Evolutionary conservation across 2,113 vertebrate species (phyloP).

Genomic region (Siniperca chuatsi): DNA sequence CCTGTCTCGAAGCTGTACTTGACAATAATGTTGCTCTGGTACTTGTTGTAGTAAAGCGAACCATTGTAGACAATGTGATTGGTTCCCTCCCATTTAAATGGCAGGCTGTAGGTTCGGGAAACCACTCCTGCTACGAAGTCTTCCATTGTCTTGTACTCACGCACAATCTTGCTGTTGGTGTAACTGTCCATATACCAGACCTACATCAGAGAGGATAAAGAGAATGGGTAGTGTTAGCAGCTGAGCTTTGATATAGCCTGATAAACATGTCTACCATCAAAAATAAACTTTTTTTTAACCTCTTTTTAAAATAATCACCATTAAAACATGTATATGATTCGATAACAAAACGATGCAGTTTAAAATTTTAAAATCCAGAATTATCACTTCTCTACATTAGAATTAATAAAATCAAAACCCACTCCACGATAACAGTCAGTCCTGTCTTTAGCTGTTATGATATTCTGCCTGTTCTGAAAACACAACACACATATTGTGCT

Average conservation of each 20-base stretch:
- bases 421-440: background rate
- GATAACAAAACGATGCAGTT: background rate
- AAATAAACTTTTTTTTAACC: background rate
- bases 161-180: conserved; percentile 98
- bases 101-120: conserved; percentile 96
- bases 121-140: conserved; percentile 94
- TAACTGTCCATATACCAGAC: conserved; percentile 99
- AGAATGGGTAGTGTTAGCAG: background rate
- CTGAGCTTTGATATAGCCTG: background rate
- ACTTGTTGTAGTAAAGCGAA: conserved; percentile 98
- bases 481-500: conserved; percentile 16
- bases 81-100: conserved; percentile 98
- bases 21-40: conserved; percentile 98
- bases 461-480: conserved; percentile 8
- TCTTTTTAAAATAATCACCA: background rate
- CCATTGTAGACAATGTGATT: conserved; percentile 98
- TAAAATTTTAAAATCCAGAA: background rate
- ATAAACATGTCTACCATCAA: background rate
- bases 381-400: background rate
- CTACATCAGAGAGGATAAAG: conserved; percentile 75
- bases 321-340: background rate
- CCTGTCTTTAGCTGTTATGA: conserved; percentile 1
- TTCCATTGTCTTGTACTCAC: conserved; percentile 93
- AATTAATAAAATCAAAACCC: background rate
- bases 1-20: conserved; percentile 96